Base-by-base conservation (phyloP, 2,113 vertebrate genomes). In the Rhizomys pruinosus region DNA sequence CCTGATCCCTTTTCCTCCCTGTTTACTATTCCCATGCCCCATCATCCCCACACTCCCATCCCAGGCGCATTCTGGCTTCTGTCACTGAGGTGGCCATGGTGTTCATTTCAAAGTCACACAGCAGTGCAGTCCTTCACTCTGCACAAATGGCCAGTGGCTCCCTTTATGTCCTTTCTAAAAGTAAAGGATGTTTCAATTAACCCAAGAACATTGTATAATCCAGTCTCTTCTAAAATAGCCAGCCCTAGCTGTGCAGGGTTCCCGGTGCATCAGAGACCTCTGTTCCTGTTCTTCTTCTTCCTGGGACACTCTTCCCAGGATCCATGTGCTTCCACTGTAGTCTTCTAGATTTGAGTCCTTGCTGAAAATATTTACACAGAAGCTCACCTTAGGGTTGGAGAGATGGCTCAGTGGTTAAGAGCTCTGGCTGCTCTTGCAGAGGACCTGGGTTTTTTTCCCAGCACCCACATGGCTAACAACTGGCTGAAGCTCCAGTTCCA, bases 201-300 rank as follows among this genome's bases (percentile, higher is more conserved):
- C 9, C 9, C 5, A 0, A 0, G 9, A 12, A 5, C 29, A 87
- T 55, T 20, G 20, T 3, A 0, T 63, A 22, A 11, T 47, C 12
- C 44, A 61, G 19, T 4, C 1, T 42, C 37, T 84, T 79, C 37
- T 73, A 69, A 79, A 37, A 42, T 3, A 7, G 12, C 86, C 44
- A 20, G 27, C 22, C 42, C n/a, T 52, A 42, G 4, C 0, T 6
- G 7, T 1, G 0, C 6, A 10, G 34, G 8, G 37, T 19, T 57
- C 23, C 10, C 74, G 10, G 27, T 63, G 44, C 13, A 7, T 25
- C 16, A 34, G 6, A 68, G 27, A 10, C 1, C 16, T 55, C 42
- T 44, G 1, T 0, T 12, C 7, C 76, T 5, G 13, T 22, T 84
- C n/a, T 84, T 63, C 15, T 85, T 81, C 32, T 68, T 57, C 39